A percentile compares a stretch with the other conserved stretches of the same genome.
Evolutionary conservation across 1,140 invertebrate genomes (phyloP).

Genomic region (Ostrea edulis): DNA sequence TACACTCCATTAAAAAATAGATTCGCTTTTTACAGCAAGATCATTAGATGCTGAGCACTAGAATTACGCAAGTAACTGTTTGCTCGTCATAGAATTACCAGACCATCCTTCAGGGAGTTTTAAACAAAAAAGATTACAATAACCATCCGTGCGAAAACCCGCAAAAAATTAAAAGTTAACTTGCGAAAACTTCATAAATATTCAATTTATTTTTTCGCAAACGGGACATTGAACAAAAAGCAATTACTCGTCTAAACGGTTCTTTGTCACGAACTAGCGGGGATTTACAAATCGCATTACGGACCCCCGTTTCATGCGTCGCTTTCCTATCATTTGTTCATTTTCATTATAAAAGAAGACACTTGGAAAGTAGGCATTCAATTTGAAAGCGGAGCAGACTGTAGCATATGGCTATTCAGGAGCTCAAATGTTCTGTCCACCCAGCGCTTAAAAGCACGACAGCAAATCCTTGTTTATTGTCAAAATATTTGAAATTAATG

Average conservation of each 20-base stretch:
- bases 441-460: neutral
- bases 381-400: conserved; percentile 29
- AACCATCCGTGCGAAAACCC: conserved; percentile 6
- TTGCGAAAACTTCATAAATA: conserved; percentile 39
- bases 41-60: neutral
- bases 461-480: conserved; percentile 32
- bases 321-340: conserved; percentile 19
- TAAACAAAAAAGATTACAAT: conserved; percentile 9
- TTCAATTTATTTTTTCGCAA: conserved; percentile 38
- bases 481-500: conserved; percentile 38
- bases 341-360: conserved; percentile 36
- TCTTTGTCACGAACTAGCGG: conserved; percentile 12
- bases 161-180: conserved; percentile 38
- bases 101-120: neutral
- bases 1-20: neutral
- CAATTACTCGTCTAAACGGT: conserved; percentile 32
- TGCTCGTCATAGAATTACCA: conserved; percentile 14
- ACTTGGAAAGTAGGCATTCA: conserved; percentile 35
- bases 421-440: conserved; percentile 12
- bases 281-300: conserved; percentile 21
- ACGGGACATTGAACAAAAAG: conserved; percentile 27
- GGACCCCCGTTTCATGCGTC: neutral
- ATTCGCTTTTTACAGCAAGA: neutral
- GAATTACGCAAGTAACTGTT: neutral
- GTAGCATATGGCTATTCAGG: conserved; percentile 30